Evolutionary conservation across 1,140 invertebrate genomes (phyloP).

Genomic region (Drosophila leontia): DNA sequence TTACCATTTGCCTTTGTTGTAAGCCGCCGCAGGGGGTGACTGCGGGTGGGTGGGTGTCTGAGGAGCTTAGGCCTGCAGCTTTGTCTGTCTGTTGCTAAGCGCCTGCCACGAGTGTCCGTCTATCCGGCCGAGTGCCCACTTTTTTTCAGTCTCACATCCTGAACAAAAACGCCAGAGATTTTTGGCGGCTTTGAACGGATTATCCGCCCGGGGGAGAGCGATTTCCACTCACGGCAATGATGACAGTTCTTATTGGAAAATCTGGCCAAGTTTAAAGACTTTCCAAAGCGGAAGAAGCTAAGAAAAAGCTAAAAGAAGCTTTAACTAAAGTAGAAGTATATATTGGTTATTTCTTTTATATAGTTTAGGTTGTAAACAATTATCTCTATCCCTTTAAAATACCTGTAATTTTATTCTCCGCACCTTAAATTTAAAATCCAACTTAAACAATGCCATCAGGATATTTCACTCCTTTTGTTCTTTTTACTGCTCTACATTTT

Average conservation of each 20-base stretch:
- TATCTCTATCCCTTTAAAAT: too few species aligned
- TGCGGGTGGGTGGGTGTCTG: not conserved
- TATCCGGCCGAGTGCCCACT: slow-evolving; percentile 8
- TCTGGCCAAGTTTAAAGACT: slow-evolving; percentile 18
- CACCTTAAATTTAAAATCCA: slow-evolving; percentile 17
- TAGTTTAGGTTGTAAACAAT: not conserved
- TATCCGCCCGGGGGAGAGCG: slow-evolving; percentile 56
- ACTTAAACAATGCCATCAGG: not conserved
- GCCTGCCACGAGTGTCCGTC: slow-evolving; percentile 51
- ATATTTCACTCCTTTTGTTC: slow-evolving; percentile 47
- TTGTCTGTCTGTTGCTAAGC: slow-evolving; percentile 63
- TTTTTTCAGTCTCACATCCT: slow-evolving; percentile 14
- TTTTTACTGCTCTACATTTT: slow-evolving; percentile 52
- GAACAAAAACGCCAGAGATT: slow-evolving; percentile 63
- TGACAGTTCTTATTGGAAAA: slow-evolving; percentile 16
- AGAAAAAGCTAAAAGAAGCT: not conserved
- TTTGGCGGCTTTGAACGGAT: slow-evolving; percentile 79
- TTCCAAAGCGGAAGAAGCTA: not conserved
- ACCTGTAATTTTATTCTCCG: not conserved
- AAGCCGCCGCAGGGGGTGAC: slow-evolving; percentile 32
- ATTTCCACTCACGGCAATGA: slow-evolving; percentile 19
- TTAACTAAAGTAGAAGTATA: not conserved
- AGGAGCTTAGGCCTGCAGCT: slow-evolving; percentile 58
- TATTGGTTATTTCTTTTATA: not conserved
- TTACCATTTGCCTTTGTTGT: slow-evolving; percentile 66